These are phyloP conservation scores for Bombycilla garrulus DNA, from an alignment of 2,113 vertebrate genomes.

Conservation along the genomic window DNA sequence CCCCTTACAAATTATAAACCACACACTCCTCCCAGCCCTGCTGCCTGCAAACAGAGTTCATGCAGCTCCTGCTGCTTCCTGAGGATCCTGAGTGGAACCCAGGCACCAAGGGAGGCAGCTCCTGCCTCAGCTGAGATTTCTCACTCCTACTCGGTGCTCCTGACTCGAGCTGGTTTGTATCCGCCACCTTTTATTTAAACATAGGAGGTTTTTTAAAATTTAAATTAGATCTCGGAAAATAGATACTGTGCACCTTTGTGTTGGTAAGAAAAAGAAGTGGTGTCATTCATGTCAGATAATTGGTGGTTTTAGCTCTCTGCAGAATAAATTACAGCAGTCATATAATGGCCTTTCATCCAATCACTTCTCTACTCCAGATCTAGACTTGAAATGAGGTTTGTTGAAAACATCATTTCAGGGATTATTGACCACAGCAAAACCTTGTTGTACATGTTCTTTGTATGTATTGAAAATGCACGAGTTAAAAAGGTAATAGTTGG, in stretches of 20 bases:
- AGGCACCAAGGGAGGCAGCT: background rate
- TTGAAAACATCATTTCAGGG: slow-evolving; percentile 65
- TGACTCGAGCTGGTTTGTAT: slow-evolving; percentile 26
- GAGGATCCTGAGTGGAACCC: rapidly evolving
- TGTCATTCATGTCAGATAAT: slow-evolving; percentile 73
- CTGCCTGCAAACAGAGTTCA: background rate
- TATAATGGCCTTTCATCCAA: slow-evolving; percentile 64
- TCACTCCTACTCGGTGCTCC: background rate
- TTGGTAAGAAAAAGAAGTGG: slow-evolving; percentile 70
- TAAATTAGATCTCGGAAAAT: slow-evolving; percentile 66
- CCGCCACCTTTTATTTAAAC: slow-evolving; percentile 54
- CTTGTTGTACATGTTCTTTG: slow-evolving; percentile 70
- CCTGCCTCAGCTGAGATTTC: background rate
- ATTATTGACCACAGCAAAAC: slow-evolving; percentile 63
- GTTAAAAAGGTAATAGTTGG: slow-evolving; percentile 56
- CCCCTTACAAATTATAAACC: background rate
- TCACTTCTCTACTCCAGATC: slow-evolving; percentile 62
- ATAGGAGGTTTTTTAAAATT: slow-evolving; percentile 51
- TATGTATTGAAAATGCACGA: slow-evolving; percentile 51
- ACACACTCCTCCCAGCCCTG: background rate
- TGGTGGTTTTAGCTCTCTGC: slow-evolving; percentile 64
- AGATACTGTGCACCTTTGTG: slow-evolving; percentile 70
- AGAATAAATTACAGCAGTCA: slow-evolving; percentile 61
- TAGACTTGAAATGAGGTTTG: slow-evolving; percentile 63
- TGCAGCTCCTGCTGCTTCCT: background rate